Conservation (phyloP, 2,113 vertebrate species). For the Bubo scandiacus region DNA sequence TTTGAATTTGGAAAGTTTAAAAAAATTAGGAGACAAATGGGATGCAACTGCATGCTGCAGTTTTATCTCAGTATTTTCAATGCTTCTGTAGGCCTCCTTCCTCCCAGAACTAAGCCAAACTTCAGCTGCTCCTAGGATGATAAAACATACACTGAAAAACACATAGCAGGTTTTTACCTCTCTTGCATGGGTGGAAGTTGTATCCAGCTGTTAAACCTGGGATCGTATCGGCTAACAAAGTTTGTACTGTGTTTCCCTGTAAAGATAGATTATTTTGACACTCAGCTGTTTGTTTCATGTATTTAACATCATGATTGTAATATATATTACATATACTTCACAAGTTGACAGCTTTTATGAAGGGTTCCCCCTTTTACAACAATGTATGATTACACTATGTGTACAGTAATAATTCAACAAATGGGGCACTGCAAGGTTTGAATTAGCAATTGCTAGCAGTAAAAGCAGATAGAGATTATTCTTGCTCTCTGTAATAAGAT, state of each 20-base stretch:
- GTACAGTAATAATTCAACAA: conserved; percentile 61
- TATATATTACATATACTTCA: conserved; percentile 42
- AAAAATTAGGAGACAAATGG: background rate
- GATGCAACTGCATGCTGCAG: background rate
- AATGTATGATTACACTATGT: conserved; percentile 43
- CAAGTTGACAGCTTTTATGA: conserved; percentile 47
- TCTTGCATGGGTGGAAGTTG: conserved; percentile 99
- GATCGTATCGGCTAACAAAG: conserved; percentile 98
- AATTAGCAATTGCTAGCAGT: conserved; percentile 48
- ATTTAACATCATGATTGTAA: conserved; percentile 60
- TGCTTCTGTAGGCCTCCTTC: background rate
- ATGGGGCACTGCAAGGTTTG: conserved; percentile 48
- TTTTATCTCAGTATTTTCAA: background rate
- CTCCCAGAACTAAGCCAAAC: background rate
- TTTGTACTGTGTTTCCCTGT: conserved; percentile 99
- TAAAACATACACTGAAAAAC: conserved; percentile 19
- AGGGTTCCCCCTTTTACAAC: conserved; percentile 47
- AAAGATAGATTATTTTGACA: conserved; percentile 75
- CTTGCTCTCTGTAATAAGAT: conserved; percentile 32
- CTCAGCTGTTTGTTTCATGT: conserved; percentile 67
- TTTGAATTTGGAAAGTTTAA: background rate
- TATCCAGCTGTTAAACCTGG: conserved; percentile 99
- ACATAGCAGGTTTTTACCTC: conserved; percentile 80
- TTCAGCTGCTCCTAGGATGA: background rate
- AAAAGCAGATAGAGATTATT: conserved; percentile 41